These are phyloP conservation scores for Gymnogyps californianus DNA, from an alignment of 2,113 vertebrate genomes.

Conservation along the genomic window DNA sequence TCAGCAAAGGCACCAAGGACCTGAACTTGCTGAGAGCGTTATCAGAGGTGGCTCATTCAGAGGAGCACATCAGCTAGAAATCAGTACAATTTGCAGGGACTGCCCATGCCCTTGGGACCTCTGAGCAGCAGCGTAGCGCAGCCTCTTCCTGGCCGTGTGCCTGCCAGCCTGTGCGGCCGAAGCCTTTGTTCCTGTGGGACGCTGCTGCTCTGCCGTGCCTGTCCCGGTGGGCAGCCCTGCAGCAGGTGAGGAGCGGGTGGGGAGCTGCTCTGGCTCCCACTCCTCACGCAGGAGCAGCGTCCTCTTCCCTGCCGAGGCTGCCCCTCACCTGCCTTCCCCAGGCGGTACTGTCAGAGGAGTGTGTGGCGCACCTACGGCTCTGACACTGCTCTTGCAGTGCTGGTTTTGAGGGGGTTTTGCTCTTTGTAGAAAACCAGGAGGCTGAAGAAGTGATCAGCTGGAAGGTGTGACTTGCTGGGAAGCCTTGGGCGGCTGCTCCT, in stretches of 20 bases:
- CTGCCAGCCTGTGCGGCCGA: accelerated
- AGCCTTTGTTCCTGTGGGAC: accelerated
- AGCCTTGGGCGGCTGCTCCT: neutral
- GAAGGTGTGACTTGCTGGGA: neutral
- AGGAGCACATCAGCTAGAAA: neutral
- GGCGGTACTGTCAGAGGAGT: neutral
- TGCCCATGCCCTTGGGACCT: neutral
- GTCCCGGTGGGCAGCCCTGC: neutral
- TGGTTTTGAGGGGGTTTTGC: neutral
- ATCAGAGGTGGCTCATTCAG: neutral
- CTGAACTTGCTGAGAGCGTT: neutral
- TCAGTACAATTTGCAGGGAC: neutral
- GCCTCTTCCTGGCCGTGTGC: neutral
- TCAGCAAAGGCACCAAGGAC: neutral
- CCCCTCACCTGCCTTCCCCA: neutral
- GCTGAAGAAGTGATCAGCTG: neutral
- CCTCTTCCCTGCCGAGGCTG: neutral
- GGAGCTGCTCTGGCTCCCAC: neutral
- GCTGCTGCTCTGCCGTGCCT: neutral
- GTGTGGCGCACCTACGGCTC: neutral
- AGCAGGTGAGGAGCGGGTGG: neutral
- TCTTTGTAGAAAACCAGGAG: neutral
- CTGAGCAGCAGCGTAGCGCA: neutral
- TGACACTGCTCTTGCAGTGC: neutral
- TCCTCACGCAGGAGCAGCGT: neutral